Conservation (phyloP, 1,140 invertebrate species). For the Whitmania pigra region DNA sequence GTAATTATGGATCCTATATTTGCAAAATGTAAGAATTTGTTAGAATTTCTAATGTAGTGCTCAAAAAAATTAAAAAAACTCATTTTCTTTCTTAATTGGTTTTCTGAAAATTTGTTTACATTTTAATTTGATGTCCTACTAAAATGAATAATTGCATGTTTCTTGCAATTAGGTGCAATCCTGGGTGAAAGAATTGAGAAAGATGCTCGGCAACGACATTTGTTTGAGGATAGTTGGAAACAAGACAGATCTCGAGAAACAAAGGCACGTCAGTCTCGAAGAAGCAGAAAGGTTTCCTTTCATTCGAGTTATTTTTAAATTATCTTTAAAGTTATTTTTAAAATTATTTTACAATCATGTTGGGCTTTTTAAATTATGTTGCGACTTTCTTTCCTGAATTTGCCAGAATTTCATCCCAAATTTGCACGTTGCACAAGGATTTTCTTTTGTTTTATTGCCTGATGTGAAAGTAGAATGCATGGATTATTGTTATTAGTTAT, state of each 20-base stretch:
- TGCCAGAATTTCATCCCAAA: too few relatives aligned
- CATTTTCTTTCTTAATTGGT: neutral
- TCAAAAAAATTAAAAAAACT: too few relatives aligned
- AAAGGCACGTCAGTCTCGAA: slow-evolving; percentile 65
- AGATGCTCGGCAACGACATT: slow-evolving; percentile 87
- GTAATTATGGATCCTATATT: neutral
- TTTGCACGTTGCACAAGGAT: too few relatives aligned
- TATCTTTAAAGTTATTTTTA: neutral
- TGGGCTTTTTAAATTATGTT: too few relatives aligned
- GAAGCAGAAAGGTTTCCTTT: slow-evolving; percentile 70
- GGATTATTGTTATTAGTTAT: too few relatives aligned
- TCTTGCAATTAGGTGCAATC: slow-evolving; percentile 65
- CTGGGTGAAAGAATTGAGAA: slow-evolving; percentile 93
- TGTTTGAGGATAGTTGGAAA: slow-evolving; percentile 88
- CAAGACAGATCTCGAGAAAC: slow-evolving; percentile 88
- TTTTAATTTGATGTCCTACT: neutral
- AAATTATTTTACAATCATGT: too few relatives aligned
- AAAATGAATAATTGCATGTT: neutral
- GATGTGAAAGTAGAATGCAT: too few relatives aligned
- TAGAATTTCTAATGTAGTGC: neutral
- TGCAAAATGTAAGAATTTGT: neutral
- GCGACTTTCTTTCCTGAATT: too few relatives aligned
- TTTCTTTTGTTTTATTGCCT: too few relatives aligned
- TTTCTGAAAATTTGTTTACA: neutral
- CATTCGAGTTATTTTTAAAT: neutral